Base-by-base conservation (phyloP, 2,797 vertebrate species). In the Urosaurus nigricauda region DNA sequence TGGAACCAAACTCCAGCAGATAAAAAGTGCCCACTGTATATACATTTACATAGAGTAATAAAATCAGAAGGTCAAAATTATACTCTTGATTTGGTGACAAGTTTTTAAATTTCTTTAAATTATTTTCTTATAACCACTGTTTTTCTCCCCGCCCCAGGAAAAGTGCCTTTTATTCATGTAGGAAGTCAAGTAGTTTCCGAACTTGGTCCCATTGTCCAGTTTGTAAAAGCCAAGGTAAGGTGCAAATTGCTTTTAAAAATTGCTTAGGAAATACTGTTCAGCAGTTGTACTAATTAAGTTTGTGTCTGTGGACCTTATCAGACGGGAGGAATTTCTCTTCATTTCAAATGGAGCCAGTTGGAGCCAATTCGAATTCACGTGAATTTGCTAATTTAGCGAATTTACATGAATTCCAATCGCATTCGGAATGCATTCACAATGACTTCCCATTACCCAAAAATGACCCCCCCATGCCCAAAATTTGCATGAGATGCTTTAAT, bases 131-230 rank as follows among this genome's bases (percentile, higher is more conserved):
- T 29, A 78, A 21, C 3, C 37, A 53, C 16, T 7, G 2, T 19
- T 74, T 40, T 1, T 68, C 65, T 32, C 65, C 65, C 12, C 29
- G 4, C 53, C 32, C 26, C 96, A 99, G 98, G 98, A 96, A 98
- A 99, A 96, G 98, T 99, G 91, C 98, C 98, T 94, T 98, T 98
- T 97, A 98, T 98, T 97, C 98, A 98, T 68, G 98, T 98, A 96
- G 98, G 98, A 97, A 99, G 98, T 98, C 97, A 99, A 98, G 98
- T 98, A 93, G 97, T 98, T 91, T 98, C 98, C 95, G 98, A 99
- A 97, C 98, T 98, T 96, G 98, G 97, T 93, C 98, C 98, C 96
- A 98, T 98, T 97, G 97, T 98, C 95, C 98, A 95, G 89, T 97
- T 98, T 87, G 98, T 98, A 96, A 98, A 97, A 97, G 98, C 97